Evolutionary conservation across 2,797 vertebrate species (phyloP), one percentile per base, ranked within the genome.

Genomic region (Rallus crepitans): DNA sequence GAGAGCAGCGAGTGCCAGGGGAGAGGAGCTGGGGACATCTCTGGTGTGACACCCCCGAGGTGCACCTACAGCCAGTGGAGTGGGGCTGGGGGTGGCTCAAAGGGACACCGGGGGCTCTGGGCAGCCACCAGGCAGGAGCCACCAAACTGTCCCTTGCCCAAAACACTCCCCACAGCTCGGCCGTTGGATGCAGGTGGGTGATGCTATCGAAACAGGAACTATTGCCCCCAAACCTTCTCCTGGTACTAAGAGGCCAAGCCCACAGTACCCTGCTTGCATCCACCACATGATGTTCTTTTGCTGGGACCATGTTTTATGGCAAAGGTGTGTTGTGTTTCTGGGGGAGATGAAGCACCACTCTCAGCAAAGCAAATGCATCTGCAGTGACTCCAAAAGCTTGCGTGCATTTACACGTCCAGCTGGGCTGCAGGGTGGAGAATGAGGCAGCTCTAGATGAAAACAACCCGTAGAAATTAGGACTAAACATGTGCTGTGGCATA

Each of bases 101-200:
- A 69, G 50, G 39, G 31, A 55, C 12, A 11, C 25, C 11, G 4
- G 18, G 21, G 27, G 21, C 24, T 33, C 7, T 3, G 24, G 30
- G 45, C 16, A 76, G 25, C 35, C 7, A 0, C 35, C 45, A 42
- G 39, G 9, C 17, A 8, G 45, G 65, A 60, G 40, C n/a, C 6
- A 37, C 24, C 56, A 47, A 55, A 65, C 50, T 59, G 55, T 15
- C 33, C 18, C 5, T 18, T 23, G 31, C 70, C 75, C 47, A 68
- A 31, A 77, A 28, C n/a, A 8, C 48, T n/a, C 24, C 47, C 73
- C 31, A 15, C 28, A 33, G 45, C 63, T 66, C n/a, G 3, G 5
- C n/a, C 3, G 2, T 55, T 6, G 15, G 37, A 33, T 23, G 0
- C 27, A 27, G 55, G 16, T 13, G 33, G 48, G 9, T 3, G 40